Conservation (phyloP, 2,113 vertebrate genomes). For the Leptodactylus fuscus region DNA sequence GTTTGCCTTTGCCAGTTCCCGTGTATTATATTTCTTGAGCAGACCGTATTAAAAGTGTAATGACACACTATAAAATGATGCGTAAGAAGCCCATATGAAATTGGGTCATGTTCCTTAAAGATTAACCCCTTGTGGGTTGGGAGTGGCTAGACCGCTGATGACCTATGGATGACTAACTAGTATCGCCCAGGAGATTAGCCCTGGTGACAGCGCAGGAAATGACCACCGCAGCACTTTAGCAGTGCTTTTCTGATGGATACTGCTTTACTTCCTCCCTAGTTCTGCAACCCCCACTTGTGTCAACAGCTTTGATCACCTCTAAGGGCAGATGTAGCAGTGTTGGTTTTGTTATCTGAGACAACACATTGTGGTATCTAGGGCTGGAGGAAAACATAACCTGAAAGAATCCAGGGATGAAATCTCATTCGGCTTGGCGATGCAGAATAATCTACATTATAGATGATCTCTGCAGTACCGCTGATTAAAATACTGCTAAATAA, state of each 20-base stretch:
- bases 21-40: too few species aligned
- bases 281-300: not conserved
- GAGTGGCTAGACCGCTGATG: not conserved
- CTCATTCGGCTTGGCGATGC: not conserved
- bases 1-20: too few species aligned
- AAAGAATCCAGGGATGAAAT: too few species aligned
- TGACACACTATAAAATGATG: not conserved
- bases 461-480: too few species aligned
- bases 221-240: not conserved
- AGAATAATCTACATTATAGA: not conserved
- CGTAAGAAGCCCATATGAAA: too few species aligned
- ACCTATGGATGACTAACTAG: too few species aligned
- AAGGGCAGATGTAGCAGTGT: not conserved
- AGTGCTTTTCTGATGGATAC: not conserved
- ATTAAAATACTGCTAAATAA: too few species aligned
- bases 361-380: not conserved
- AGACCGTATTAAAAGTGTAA: too few species aligned
- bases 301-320: not conserved
- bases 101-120: not conserved
- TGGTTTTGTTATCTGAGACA: not conserved
- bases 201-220: slow-evolving; percentile 6
- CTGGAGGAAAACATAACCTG: not conserved
- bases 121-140: not conserved
- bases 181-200: not conserved
- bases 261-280: not conserved